Evolutionary conservation across 2,888 invertebrate genomes (phyloP).

Genomic region (Stenotaenia linearis): DNA sequence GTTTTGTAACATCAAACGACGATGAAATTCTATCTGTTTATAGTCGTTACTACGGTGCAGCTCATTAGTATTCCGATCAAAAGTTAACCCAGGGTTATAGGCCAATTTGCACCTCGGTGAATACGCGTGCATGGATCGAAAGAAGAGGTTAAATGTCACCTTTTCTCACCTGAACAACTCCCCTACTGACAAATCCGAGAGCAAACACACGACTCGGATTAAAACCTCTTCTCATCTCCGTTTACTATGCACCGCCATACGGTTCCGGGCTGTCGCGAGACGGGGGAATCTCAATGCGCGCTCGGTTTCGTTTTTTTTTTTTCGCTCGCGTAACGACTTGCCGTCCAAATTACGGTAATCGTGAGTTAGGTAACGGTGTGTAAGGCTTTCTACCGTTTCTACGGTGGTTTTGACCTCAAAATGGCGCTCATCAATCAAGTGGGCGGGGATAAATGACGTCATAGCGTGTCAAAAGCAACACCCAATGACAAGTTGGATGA

Average conservation of each 20-base stretch:
- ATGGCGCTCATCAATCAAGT: conserved; percentile 19
- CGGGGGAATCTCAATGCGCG: neutral
- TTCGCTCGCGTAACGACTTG: no score
- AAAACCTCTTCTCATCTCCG: conserved; percentile 3
- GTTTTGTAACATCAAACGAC: neutral
- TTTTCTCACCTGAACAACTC: conserved; percentile 8
- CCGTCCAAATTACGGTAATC: no score
- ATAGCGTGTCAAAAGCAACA: neutral
- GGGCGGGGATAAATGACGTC: neutral
- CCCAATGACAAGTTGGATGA: neutral
- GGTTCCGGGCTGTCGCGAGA: no score
- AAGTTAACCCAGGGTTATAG: conserved; percentile 8
- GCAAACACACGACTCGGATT: conserved; percentile 19
- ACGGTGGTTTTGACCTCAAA: neutral
- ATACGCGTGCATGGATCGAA: conserved; percentile 14
- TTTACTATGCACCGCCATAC: conserved; percentile 1
- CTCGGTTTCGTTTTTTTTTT: neutral
- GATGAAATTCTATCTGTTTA: neutral
- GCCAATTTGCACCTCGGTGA: conserved; percentile 19
- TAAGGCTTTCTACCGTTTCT: neutral
- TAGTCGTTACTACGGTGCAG: neutral
- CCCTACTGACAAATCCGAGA: conserved; percentile 1
- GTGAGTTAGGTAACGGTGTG: no score
- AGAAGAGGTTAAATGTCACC: conserved; percentile 21
- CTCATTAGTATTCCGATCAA: conserved; percentile 20